A percentile compares a stretch with the other conserved stretches of the same genome.
phyloP scores from a whole-genome alignment of 2,888 invertebrate species.

The Epinotia nisella region DNA sequence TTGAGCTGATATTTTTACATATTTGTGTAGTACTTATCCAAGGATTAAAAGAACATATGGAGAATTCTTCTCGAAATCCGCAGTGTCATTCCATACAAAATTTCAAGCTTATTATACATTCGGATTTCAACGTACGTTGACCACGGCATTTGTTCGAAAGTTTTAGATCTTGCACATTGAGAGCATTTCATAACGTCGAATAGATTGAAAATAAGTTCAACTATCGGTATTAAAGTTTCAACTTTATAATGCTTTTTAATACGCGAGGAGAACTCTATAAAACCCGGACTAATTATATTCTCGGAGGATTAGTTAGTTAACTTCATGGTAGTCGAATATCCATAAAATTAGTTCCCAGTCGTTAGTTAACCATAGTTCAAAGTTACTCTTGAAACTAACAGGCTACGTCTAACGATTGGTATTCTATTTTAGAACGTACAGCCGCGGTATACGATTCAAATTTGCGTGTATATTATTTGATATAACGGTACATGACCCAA shows the following conservation, averaged over 20 bases:
- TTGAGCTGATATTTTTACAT: neutral
- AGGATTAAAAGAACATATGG: neutral
- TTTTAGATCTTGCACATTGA: neutral
- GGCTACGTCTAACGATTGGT: neutral
- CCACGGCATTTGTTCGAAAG: neutral
- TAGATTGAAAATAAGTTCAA: neutral
- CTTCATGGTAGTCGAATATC: conserved; percentile 8
- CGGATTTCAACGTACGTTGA: neutral
- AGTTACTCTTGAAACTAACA: conserved; percentile 5
- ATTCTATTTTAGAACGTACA: neutral
- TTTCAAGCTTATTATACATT: neutral
- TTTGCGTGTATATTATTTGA: neutral
- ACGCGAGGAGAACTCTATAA: neutral
- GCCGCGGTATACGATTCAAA: neutral
- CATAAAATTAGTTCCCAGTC: conserved; percentile 10
- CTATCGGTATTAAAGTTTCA: neutral
- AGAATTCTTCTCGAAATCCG: neutral
- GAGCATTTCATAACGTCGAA: neutral
- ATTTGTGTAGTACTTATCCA: neutral
- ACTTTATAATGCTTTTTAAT: neutral
- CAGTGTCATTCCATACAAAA: neutral
- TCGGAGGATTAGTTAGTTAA: neutral
- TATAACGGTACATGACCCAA: neutral
- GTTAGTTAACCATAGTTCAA: conserved; percentile 5
- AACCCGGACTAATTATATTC: neutral